phyloP scores from a whole-genome alignment of 2,888 invertebrate genomes.

The Eupithecia centaureata region DNA sequence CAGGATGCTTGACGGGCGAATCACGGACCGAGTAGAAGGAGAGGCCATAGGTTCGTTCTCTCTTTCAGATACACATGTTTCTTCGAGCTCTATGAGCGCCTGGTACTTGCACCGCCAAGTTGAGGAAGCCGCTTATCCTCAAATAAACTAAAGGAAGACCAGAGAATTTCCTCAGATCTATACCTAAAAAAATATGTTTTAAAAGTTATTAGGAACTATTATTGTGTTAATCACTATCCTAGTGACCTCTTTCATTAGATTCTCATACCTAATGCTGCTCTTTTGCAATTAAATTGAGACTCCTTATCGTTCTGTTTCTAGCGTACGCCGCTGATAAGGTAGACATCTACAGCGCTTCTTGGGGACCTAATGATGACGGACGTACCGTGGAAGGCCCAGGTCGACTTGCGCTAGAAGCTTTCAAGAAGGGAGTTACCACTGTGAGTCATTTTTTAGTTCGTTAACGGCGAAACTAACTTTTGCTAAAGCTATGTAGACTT shows the following conservation, averaged over 20 bases:
- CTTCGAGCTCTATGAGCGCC: constrained; percentile 55
- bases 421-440: constrained; percentile 89
- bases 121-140: constrained; percentile 48
- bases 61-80: constrained; percentile 16
- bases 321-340: constrained; percentile 88
- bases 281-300: too few species aligned
- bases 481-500: too few species aligned
- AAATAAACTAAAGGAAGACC: not conserved
- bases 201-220: too few species aligned
- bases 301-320: constrained; percentile 37
- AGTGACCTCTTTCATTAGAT: too few species aligned
- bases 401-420: constrained; percentile 88
- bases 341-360: constrained; percentile 96
- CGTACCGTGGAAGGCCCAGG: constrained; percentile 95
- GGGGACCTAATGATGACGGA: constrained; percentile 97
- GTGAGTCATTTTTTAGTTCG: constrained; percentile 68
- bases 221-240: too few species aligned
- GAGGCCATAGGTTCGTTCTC: constrained; percentile 86
- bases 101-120: constrained; percentile 73
- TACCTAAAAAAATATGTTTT: too few species aligned
- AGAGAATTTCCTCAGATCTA: not conserved
- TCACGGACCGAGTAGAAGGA: constrained; percentile 94
- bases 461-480: not conserved
- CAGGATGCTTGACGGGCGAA: constrained; percentile 93
- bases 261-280: too few species aligned